A percentile compares a stretch with the other conserved stretches of the same genome.
Conservation (phyloP, 2,113 vertebrate species). For the Cyanoliseus patagonus region DNA sequence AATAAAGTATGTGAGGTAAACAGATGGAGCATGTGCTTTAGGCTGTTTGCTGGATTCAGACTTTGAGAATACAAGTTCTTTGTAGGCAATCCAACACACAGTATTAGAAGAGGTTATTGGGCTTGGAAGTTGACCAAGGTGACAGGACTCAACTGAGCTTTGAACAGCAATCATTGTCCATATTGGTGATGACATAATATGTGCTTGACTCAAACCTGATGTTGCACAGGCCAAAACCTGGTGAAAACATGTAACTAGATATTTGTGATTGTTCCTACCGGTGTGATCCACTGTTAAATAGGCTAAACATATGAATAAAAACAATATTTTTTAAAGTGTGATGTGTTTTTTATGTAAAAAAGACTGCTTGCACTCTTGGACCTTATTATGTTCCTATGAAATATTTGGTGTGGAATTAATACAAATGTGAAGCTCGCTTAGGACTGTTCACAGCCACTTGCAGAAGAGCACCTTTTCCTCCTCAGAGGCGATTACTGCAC, state of each 20-base stretch:
- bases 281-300: constrained; percentile 33
- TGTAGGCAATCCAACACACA: background rate
- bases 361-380: background rate
- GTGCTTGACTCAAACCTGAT: background rate
- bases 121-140: background rate
- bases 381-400: background rate
- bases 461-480: background rate
- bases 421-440: background rate
- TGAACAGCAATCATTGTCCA: background rate
- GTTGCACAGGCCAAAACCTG: background rate
- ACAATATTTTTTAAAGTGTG: constrained; percentile 20
- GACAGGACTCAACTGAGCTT: background rate
- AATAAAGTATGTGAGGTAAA: accelerated
- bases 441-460: background rate
- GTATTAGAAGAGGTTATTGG: background rate
- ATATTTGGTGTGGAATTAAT: background rate
- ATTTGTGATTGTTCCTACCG: constrained; percentile 34
- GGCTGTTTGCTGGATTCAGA: background rate
- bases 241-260: background rate
- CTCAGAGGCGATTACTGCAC: background rate
- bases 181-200: background rate
- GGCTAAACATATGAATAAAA: constrained; percentile 47
- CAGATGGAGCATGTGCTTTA: background rate
- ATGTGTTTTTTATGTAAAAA: background rate
- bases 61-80: background rate